Conservation (phyloP, 1,140 invertebrate species). For the Rhynchophorus ferrugineus region DNA sequence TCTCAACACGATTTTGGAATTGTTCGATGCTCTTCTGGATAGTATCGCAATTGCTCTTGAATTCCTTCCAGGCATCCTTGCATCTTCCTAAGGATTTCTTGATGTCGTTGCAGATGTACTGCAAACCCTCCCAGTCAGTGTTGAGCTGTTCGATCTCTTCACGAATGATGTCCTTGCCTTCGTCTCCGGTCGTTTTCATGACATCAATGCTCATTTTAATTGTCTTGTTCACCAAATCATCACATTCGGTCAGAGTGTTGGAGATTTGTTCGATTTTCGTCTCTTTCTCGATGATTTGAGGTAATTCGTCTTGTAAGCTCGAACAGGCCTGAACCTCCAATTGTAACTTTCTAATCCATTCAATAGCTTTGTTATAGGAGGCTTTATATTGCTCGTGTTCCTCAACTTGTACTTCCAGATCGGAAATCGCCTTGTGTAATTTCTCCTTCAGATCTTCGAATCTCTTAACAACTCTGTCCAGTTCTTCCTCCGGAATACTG, state of each 20-base stretch:
- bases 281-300: slow-evolving; percentile 64
- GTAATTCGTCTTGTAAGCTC: slow-evolving; percentile 75
- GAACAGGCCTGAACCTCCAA: slow-evolving; percentile 78
- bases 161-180: slow-evolving; percentile 78
- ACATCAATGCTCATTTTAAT: slow-evolving; percentile 70
- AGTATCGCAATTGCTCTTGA: slow-evolving; percentile 64
- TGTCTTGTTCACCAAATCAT: slow-evolving; percentile 63
- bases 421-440: slow-evolving; percentile 54
- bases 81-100: slow-evolving; percentile 71
- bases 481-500: slow-evolving; percentile 58
- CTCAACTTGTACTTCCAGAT: slow-evolving; percentile 73
- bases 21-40: slow-evolving; percentile 73
- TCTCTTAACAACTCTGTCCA: slow-evolving; percentile 58
- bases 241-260: slow-evolving; percentile 59
- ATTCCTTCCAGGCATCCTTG: slow-evolving; percentile 80
- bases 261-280: slow-evolving; percentile 63
- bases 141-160: slow-evolving; percentile 81
- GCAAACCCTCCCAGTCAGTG: slow-evolving; percentile 78
- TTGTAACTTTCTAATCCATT: slow-evolving; percentile 80
- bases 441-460: slow-evolving; percentile 61
- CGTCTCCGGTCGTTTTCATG: slow-evolving; percentile 70
- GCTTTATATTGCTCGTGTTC: slow-evolving; percentile 82
- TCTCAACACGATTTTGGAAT: slow-evolving; percentile 58
- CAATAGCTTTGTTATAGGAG: slow-evolving; percentile 70
- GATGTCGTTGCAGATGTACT: slow-evolving; percentile 71